These are phyloP conservation scores for Chironomus riparius DNA, from an alignment of 2,888 invertebrate species.

Conservation along the genomic window DNA sequence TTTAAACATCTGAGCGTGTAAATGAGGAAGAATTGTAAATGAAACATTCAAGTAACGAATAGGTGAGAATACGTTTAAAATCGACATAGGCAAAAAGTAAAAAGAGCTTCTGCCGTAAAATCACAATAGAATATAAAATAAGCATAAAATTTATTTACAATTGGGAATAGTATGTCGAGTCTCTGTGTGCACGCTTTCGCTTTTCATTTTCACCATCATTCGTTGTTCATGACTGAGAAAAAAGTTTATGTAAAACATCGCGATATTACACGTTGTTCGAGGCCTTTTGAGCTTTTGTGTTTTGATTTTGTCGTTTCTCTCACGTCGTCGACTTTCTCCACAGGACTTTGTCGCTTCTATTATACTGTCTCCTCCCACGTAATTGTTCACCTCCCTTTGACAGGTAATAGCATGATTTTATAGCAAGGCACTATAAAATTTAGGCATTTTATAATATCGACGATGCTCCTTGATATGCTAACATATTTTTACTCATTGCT, in stretches of 20 bases:
- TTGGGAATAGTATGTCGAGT: constrained; percentile 1
- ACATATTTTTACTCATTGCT: background rate
- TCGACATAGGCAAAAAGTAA: background rate
- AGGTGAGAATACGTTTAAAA: background rate
- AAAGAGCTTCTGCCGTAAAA: background rate
- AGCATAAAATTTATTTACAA: constrained; percentile 27
- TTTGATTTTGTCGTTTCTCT: constrained; percentile 12
- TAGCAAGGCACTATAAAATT: background rate
- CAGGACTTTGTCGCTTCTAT: too few species aligned
- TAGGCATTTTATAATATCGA: background rate
- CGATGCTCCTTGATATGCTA: background rate
- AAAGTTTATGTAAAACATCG: background rate
- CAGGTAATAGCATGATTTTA: background rate
- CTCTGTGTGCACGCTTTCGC: constrained; percentile 12
- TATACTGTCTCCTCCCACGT: too few species aligned
- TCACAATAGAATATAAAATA: constrained; percentile 27
- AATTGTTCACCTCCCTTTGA: too few species aligned
- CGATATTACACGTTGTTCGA: background rate
- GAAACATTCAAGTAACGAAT: background rate
- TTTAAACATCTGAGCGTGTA: background rate
- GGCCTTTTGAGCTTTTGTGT: constrained; percentile 17
- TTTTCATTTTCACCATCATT: constrained; percentile 14
- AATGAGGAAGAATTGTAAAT: background rate
- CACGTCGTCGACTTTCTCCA: background rate
- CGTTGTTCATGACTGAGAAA: background rate